Conservation (phyloP, 2,113 vertebrate genomes). For the Oophaga pumilio region DNA sequence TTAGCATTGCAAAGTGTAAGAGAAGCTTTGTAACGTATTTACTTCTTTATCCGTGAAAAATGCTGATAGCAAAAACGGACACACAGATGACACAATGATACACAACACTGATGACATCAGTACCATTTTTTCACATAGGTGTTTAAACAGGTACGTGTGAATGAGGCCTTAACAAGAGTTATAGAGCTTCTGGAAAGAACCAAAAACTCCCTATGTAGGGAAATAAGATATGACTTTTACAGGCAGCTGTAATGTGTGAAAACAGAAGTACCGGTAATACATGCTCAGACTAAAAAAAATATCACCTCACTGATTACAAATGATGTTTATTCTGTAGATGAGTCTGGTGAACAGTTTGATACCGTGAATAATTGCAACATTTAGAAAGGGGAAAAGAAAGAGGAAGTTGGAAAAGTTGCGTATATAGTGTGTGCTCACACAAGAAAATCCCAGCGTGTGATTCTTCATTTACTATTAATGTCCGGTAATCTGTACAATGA, state of each 20-base stretch:
- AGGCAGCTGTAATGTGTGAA: neutral
- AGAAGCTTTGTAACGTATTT: too few relatives aligned
- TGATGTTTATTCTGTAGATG: neutral
- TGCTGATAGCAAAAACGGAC: too few relatives aligned
- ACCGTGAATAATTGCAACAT: conserved; percentile 2
- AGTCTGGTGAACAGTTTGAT: neutral
- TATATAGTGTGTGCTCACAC: neutral
- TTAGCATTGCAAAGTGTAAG: too few relatives aligned
- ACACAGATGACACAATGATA: too few relatives aligned
- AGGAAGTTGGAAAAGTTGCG: neutral
- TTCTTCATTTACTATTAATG: neutral
- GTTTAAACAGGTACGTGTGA: too few relatives aligned
- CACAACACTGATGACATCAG: too few relatives aligned
- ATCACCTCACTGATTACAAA: neutral
- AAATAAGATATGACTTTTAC: neutral
- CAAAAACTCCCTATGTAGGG: neutral
- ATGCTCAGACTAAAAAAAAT: neutral
- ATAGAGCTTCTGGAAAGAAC: neutral
- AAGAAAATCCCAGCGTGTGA: conserved; percentile 30
- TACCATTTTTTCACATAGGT: too few relatives aligned
- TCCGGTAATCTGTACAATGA: neutral
- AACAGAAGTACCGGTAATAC: neutral
- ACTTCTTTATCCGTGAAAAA: too few relatives aligned
- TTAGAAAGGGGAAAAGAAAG: conserved; percentile 43
- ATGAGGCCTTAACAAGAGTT: neutral